Evolutionary conservation across 2,797 vertebrate genomes (phyloP).

Genomic region (Platyrinchus mystaceus): DNA sequence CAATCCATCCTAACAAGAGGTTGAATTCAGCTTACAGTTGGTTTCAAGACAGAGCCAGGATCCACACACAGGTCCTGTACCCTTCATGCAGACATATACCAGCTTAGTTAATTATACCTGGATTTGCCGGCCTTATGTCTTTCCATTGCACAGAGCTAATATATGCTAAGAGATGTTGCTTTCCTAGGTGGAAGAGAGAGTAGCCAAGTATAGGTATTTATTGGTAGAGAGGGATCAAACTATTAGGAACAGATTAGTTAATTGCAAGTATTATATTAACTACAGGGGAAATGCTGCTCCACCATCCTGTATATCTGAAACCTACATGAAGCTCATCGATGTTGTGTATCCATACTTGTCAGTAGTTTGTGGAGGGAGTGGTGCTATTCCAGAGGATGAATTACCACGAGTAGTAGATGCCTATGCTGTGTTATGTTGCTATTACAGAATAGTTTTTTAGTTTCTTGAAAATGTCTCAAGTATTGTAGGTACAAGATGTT

Average conservation of each 20-base stretch:
- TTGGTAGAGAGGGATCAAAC: not conserved
- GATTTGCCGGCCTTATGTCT: not conserved
- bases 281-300: not conserved
- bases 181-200: not conserved
- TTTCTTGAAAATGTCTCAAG: not conserved
- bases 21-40: not conserved
- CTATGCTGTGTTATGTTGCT: not conserved
- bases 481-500: fast-evolving
- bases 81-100: not conserved
- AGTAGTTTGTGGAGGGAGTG: not conserved
- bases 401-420: not conserved
- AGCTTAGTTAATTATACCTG: not conserved
- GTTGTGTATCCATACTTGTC: not conserved
- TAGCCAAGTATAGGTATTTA: not conserved
- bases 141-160: not conserved
- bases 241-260: not conserved
- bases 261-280: not conserved
- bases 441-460: not conserved
- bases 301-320: not conserved
- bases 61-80: not conserved
- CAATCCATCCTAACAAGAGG: not conserved
- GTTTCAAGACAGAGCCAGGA: not conserved
- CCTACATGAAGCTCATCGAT: not conserved
- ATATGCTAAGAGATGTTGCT: not conserved
- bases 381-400: not conserved